phyloP scores from a whole-genome alignment of 35 echinoderm and acorn worm species.

The Apostichopus japonicus region DNA sequence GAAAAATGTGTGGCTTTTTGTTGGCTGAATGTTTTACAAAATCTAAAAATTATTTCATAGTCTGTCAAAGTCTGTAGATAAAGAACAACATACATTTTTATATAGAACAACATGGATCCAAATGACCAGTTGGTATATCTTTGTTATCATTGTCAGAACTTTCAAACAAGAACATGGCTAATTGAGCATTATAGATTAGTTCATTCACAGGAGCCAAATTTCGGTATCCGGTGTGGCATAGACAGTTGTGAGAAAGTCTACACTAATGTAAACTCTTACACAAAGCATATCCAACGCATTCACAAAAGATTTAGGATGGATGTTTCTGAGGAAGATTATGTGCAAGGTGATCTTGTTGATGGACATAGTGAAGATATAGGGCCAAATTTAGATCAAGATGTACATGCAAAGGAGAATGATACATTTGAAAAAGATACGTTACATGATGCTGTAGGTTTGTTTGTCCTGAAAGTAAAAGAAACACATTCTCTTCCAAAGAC shows the following conservation, averaged over 20 bases:
- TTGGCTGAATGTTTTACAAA: too few species aligned
- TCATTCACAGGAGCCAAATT: constrained; percentile 37
- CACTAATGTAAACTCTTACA: constrained; percentile 19
- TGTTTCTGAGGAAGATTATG: not conserved
- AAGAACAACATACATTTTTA: too few species aligned
- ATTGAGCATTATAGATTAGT: constrained; percentile 35
- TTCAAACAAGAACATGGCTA: constrained; percentile 6
- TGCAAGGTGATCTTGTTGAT: not conserved
- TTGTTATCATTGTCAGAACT: constrained; percentile 26
- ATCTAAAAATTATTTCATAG: too few species aligned
- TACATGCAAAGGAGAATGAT: not conserved
- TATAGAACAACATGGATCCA: constrained; percentile 23
- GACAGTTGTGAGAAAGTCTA: too few species aligned
- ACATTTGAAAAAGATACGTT: not conserved
- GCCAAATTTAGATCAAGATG: not conserved
- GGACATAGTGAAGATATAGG: not conserved
- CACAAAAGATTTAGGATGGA: not conserved
- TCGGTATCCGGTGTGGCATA: constrained; percentile 25
- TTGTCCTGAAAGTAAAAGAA: not conserved
- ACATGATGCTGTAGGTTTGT: constrained; percentile 34
- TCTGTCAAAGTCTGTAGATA: too few species aligned
- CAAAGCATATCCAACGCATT: constrained; percentile 22
- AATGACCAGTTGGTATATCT: not conserved
- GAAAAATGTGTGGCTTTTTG: too few species aligned
- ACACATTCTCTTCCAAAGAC: constrained; percentile 6